A percentile compares a stretch with the other conserved stretches of the same genome.
phyloP scores from a whole-genome alignment of 2,113 vertebrate genomes.

The Centrocercus urophasianus region DNA sequence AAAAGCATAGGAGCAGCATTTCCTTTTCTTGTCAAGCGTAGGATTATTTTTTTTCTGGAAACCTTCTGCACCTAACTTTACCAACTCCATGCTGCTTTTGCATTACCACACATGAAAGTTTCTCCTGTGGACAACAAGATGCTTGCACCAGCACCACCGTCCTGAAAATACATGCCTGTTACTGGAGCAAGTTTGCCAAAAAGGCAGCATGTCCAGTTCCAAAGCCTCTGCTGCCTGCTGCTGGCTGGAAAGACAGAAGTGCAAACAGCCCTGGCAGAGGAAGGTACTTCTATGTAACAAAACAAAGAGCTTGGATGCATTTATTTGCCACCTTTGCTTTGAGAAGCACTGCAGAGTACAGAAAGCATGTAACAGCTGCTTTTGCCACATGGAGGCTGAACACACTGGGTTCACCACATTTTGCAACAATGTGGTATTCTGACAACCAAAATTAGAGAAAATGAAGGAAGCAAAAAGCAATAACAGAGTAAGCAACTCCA shows the following conservation, averaged over 20 bases:
- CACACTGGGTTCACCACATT: background rate
- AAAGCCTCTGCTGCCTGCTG: background rate
- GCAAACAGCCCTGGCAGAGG: background rate
- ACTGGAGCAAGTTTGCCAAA: background rate
- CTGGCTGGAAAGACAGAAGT: background rate
- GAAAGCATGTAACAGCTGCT: background rate
- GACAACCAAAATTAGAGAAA: background rate
- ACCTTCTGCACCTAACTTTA: background rate
- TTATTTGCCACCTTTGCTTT: background rate
- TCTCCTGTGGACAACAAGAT: background rate
- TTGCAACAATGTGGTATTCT: background rate
- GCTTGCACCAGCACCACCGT: background rate
- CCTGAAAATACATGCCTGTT: background rate
- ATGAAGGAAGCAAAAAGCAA: background rate
- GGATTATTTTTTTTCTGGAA: background rate
- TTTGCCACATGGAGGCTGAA: background rate
- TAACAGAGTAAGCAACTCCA: background rate
- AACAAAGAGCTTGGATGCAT: background rate
- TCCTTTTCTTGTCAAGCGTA: background rate
- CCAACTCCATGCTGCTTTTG: background rate
- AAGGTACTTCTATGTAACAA: background rate
- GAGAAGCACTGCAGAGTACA: background rate
- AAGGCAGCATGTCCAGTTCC: background rate
- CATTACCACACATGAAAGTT: background rate
- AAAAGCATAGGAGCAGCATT: background rate